phyloP scores from a whole-genome alignment of 2,888 invertebrate genomes.

The Eupelmus urozonus region DNA sequence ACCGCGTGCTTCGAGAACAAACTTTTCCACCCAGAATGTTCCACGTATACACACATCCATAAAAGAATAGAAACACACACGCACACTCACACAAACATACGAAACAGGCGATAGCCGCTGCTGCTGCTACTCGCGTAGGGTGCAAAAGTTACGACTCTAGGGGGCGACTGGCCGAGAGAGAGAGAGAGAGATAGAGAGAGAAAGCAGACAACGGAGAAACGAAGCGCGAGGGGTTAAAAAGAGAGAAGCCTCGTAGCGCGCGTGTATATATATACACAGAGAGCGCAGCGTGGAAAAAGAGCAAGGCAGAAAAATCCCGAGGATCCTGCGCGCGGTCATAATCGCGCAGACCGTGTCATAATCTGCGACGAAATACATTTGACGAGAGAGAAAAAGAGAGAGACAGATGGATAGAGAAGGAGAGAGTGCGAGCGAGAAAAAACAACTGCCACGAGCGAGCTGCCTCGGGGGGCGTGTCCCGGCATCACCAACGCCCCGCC shows the following conservation, averaged over 20 bases:
- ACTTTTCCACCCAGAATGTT: constrained; percentile 41
- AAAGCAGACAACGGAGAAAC: constrained; percentile 47
- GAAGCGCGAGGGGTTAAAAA: constrained; percentile 57
- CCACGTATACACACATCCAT: not conserved
- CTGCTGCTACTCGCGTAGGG: constrained; percentile 41
- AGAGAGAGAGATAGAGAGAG: constrained; percentile 56
- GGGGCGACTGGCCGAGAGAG: constrained; percentile 50
- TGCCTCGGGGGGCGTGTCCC: constrained; percentile 38
- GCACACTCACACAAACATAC: constrained; percentile 9
- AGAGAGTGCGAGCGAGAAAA: constrained; percentile 27
- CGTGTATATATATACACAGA: not conserved
- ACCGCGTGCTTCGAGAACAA: constrained; percentile 41
- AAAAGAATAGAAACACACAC: not conserved
- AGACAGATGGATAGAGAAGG: constrained; percentile 32
- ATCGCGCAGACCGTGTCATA: constrained; percentile 77
- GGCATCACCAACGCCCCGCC: constrained; percentile 15
- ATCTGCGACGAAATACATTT: constrained; percentile 77
- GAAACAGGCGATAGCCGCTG: constrained; percentile 22
- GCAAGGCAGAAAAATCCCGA: constrained; percentile 52
- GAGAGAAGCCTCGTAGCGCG: constrained; percentile 46
- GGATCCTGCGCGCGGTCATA: constrained; percentile 71
- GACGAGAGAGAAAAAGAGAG: constrained; percentile 65
- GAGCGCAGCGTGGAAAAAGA: constrained; percentile 30
- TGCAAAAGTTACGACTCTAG: constrained; percentile 57
- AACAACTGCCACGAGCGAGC: constrained; percentile 2